These are phyloP conservation scores for Lymantria dispar DNA, from an alignment of 2,888 invertebrate genomes.

Conservation along the genomic window DNA sequence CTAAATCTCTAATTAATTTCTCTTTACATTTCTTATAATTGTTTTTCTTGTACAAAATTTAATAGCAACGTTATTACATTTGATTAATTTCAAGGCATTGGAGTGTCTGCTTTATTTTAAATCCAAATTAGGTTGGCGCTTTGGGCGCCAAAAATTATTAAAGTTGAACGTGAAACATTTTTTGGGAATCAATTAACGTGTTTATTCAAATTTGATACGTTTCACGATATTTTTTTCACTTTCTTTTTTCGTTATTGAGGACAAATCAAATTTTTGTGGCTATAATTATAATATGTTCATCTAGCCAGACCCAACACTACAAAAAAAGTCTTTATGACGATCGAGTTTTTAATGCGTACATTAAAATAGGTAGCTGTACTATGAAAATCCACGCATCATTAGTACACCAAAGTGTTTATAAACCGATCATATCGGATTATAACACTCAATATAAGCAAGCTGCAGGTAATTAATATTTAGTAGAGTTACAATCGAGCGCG, in stretches of 20 bases:
- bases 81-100: not conserved
- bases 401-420: not conserved
- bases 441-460: conserved; percentile 19
- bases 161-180: not conserved
- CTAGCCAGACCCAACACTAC: too few relatives aligned
- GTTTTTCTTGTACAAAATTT: not conserved
- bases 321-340: too few relatives aligned
- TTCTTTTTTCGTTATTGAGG: not conserved
- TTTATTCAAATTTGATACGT: conserved; percentile 2
- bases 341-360: too few relatives aligned
- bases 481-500: conserved; percentile 24
- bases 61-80: not conserved
- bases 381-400: too few relatives aligned
- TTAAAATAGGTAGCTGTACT: too few relatives aligned
- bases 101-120: not conserved
- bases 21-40: not conserved
- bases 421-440: conserved; percentile 16
- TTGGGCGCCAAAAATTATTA: conserved; percentile 2
- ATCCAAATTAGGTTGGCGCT: conserved; percentile 1
- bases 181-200: conserved; percentile 5
- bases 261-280: not conserved
- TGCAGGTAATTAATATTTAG: conserved; percentile 31
- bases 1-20: too few relatives aligned
- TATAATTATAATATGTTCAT: too few relatives aligned
- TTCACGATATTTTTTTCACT: not conserved